Percentiles rank a stretch among this genome's conserved stretches.
These are phyloP conservation scores for Prinia subflava DNA, from an alignment of 2,113 vertebrate species.

Conservation along the genomic window DNA sequence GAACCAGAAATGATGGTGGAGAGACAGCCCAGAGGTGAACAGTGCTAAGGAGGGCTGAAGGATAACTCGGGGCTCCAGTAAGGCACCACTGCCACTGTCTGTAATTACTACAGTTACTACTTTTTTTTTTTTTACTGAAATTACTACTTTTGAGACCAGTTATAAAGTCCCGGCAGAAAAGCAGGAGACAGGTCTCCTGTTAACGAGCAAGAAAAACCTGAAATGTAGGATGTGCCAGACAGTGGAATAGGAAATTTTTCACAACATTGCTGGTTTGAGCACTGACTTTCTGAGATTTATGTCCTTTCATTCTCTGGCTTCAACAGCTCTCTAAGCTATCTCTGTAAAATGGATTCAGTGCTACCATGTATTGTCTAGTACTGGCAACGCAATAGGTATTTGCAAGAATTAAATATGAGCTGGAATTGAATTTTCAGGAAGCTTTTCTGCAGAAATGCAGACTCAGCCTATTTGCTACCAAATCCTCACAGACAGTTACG, in stretches of 20 bases:
- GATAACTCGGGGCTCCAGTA: fast-evolving
- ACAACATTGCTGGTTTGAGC: not conserved
- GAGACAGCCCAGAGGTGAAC: not conserved
- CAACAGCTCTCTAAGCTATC: not conserved
- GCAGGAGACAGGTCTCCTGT: not conserved
- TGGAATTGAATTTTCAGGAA: not conserved
- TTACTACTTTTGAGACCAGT: not conserved
- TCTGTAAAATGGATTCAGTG: not conserved
- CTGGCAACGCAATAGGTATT: not conserved
- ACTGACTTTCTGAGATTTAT: not conserved
- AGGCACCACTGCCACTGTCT: not conserved
- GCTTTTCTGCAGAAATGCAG: not conserved
- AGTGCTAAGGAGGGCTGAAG: not conserved
- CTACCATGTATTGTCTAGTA: not conserved
- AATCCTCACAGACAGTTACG: not conserved
- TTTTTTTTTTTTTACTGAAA: too few relatives aligned
- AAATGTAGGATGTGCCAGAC: not conserved
- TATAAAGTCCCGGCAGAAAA: not conserved
- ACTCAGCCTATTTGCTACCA: not conserved
- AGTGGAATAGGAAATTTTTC: not conserved
- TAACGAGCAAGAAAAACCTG: not conserved
- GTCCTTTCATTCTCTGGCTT: not conserved
- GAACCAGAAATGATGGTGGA: not conserved
- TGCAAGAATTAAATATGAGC: not conserved
- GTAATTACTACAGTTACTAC: not conserved